Conservation (phyloP, 2,797 vertebrate species). For the Premnoplex brunnescens region DNA sequence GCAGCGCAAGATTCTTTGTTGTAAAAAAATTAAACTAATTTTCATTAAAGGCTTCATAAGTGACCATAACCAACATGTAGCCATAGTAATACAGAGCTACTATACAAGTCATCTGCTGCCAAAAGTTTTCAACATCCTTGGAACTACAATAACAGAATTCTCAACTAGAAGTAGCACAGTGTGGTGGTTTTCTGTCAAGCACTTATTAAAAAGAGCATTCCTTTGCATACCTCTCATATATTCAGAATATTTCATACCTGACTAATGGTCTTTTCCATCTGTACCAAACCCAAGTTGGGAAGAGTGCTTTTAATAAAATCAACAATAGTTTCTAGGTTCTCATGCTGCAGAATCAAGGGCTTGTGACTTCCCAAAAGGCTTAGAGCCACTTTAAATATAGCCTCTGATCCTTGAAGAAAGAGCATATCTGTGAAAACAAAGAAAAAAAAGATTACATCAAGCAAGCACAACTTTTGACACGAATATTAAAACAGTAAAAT, state of each 20-base stretch:
- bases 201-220: background rate
- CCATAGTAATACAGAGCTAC: background rate
- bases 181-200: background rate
- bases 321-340: conserved; percentile 95
- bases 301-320: conserved; percentile 97
- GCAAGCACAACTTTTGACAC: background rate
- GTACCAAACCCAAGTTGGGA: conserved; percentile 94
- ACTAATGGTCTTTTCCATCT: conserved; percentile 98
- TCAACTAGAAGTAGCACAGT: background rate
- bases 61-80: background rate
- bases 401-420: conserved; percentile 94
- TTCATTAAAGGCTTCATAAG: background rate
- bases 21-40: background rate
- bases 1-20: background rate
- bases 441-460: background rate
- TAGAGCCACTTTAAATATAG: conserved; percentile 96
- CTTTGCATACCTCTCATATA: background rate
- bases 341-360: conserved; percentile 95
- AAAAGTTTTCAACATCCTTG: background rate
- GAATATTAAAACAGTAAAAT: background rate
- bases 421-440: conserved; percentile 87
- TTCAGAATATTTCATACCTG: conserved; percentile 80
- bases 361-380: conserved; percentile 96
- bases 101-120: background rate
- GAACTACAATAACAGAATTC: background rate